A percentile compares a stretch with the other conserved stretches of the same genome.
phyloP scores from a whole-genome alignment of 92 coral and sea anemone genomes.

The Metridium senile region DNA sequence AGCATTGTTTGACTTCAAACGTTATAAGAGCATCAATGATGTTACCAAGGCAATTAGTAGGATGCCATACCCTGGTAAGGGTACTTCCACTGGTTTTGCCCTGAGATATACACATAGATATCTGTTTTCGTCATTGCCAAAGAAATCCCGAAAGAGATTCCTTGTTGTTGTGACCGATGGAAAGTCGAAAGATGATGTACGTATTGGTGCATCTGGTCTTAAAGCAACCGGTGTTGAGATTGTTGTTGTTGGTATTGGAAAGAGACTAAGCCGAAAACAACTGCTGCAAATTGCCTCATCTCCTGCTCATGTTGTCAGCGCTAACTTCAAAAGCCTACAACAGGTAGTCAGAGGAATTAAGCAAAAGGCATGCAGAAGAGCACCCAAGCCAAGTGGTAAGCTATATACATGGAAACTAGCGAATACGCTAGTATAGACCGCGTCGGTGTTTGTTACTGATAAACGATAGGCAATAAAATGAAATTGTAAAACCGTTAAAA shows the following conservation, averaged over 20 bases:
- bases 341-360: conserved; percentile 26
- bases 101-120: conserved; percentile 41
- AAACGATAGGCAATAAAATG: no score
- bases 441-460: no score
- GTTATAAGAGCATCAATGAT: neutral
- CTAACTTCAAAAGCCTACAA: conserved; percentile 35
- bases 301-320: conserved; percentile 23
- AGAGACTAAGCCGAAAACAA: conserved; percentile 17
- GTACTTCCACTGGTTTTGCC: conserved; percentile 61
- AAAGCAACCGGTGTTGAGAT: conserved; percentile 43
- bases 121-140: conserved; percentile 31
- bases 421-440: no score
- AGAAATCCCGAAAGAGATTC: conserved; percentile 18
- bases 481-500: no score
- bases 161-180: conserved; percentile 46
- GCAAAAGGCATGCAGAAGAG: conserved; percentile 48
- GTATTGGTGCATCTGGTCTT: conserved; percentile 36
- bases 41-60: conserved; percentile 48
- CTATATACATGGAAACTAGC: neutral
- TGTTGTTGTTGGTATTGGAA: conserved; percentile 44
- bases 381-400: conserved; percentile 31
- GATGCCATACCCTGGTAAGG: conserved; percentile 55
- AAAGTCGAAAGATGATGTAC: conserved; percentile 48
- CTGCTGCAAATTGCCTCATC: conserved; percentile 53
- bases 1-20: conserved; percentile 14